Base-by-base conservation (phyloP, 1,140 invertebrate genomes). In the Fopius arisanus region DNA sequence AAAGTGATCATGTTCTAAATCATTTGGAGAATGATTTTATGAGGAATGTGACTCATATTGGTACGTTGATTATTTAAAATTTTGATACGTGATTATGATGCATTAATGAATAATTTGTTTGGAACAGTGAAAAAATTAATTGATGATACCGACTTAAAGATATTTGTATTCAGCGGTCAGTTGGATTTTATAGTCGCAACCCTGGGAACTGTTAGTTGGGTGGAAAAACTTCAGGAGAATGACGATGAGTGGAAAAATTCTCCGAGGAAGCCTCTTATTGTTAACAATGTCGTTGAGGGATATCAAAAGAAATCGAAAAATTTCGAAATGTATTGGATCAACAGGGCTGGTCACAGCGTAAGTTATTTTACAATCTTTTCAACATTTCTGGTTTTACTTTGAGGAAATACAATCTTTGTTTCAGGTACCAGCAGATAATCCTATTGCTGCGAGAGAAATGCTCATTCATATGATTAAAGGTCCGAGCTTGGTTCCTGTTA, bases 11-110 rank as follows among this genome's bases (percentile, higher is more conserved):
- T 0, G 94, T 96, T 0, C 96, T 96, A 82, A 71, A 80, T 41
- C 83, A 81, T 14, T 89, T 95, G 28, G 75, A 70, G n/a, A 90
- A 75, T 16, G 95, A 96, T 81, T 96, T 96, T 78, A 96, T 97
- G 95, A 95, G 94, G 81, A 93, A 95, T 14, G 94, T 94, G 19
- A 91, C 92, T 10, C 80, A 92, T 62, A 89, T 92, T 79, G 90
- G 92, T 93, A 21, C n/a, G 21, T 21, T 82, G 83, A 86, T 81
- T n/a, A n/a, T n/a, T n/a, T n/a, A n/a, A n/a, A n/a, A n/a, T n/a
- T n/a, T n/a, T n/a, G n/a, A n/a, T n/a, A n/a, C n/a, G n/a, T n/a
- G n/a, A n/a, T n/a, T n/a, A n/a, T n/a, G n/a, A 48, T 48, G 43
- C 43, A 48, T 48, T 48, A 10, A 48, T n/a, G n/a, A n/a, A n/a